Evolutionary conservation across 1,140 invertebrate species (phyloP).

Genomic region (Eubasilissa regina): DNA sequence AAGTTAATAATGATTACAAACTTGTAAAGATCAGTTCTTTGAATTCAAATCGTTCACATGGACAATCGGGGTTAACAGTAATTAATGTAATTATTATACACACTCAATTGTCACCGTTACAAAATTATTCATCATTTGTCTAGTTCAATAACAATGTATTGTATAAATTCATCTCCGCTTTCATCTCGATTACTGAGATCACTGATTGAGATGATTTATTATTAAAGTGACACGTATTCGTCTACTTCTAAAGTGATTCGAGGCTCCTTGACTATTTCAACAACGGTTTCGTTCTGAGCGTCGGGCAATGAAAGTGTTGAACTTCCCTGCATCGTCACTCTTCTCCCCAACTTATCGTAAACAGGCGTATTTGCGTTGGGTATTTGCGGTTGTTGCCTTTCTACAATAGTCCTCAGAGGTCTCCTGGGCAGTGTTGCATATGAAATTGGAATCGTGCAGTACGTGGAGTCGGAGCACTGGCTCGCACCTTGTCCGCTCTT

Average conservation of each 20-base stretch:
- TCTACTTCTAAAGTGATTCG: constrained; percentile 58
- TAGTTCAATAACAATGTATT: not conserved
- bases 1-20: no score
- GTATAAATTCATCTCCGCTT: not conserved
- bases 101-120: not conserved
- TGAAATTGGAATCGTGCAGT: constrained; percentile 63
- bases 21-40: not conserved
- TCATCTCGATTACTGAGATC: not conserved
- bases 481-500: constrained; percentile 66
- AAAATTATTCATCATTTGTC: not conserved
- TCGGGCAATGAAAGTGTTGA: constrained; percentile 87
- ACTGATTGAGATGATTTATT: not conserved
- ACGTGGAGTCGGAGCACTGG: constrained; percentile 60
- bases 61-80: not conserved
- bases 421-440: constrained; percentile 77
- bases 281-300: constrained; percentile 62
- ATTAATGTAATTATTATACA: not conserved
- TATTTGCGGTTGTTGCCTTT: constrained; percentile 64
- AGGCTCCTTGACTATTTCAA: constrained; percentile 47
- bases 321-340: constrained; percentile 88
- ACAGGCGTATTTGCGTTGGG: constrained; percentile 66
- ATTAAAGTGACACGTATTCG: constrained; percentile 57
- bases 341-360: constrained; percentile 92
- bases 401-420: constrained; percentile 67
- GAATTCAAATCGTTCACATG: not conserved